phyloP scores from a whole-genome alignment of 2,797 vertebrate species.

The Bradypus variegatus region DNA sequence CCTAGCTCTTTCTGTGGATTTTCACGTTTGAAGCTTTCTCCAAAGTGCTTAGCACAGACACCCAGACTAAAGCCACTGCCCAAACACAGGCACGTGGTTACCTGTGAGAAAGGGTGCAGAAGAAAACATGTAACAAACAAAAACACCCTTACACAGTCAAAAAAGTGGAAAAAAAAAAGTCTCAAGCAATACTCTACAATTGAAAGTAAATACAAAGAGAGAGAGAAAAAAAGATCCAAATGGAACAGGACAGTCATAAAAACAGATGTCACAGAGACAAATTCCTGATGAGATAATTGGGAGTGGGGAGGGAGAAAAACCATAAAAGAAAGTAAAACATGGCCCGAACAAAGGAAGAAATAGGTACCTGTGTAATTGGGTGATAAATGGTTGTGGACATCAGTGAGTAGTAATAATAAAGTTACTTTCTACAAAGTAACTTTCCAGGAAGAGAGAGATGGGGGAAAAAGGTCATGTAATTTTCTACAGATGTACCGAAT shows the following conservation, averaged over 20 bases:
- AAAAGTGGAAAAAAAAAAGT: neutral
- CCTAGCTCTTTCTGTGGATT: neutral
- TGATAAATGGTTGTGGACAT: neutral
- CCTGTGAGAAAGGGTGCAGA: neutral
- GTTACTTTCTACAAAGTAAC: neutral
- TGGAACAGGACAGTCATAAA: neutral
- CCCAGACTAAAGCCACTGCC: neutral
- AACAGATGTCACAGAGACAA: neutral
- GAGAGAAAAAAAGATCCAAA: neutral
- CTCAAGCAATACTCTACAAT: neutral
- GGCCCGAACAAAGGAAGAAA: neutral
- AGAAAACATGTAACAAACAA: neutral
- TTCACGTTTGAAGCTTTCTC: neutral
- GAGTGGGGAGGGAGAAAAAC: neutral
- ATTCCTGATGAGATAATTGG: neutral
- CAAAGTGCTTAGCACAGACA: neutral
- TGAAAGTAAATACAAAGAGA: slow-evolving; percentile 15
- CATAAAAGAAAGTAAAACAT: neutral
- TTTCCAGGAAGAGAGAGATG: neutral
- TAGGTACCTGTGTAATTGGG: neutral
- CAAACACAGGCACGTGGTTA: neutral
- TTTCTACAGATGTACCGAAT: neutral
- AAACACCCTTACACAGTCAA: neutral
- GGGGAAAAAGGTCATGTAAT: neutral
- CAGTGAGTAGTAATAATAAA: neutral